Conservation (phyloP, 1,140 invertebrate species). For the Samia ricini region DNA sequence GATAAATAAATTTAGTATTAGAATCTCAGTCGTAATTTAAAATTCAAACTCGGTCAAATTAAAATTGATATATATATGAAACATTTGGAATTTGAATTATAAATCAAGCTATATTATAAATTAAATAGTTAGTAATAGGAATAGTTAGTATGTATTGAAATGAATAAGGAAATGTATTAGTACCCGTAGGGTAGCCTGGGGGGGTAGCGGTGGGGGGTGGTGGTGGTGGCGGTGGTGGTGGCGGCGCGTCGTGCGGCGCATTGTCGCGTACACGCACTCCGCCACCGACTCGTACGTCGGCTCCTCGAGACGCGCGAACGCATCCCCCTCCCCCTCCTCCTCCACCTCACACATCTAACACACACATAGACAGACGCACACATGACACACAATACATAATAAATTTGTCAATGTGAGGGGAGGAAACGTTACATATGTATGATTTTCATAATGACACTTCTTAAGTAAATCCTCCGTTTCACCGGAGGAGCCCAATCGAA, state of each 20-base stretch:
- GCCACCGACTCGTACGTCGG: slow-evolving; percentile 56
- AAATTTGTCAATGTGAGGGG: too few species aligned
- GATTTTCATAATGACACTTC: not conserved
- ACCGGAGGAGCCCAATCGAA: too few species aligned
- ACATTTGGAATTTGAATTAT: too few species aligned
- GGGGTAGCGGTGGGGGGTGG: slow-evolving; percentile 34
- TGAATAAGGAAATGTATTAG: too few species aligned
- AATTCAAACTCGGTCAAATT: too few species aligned
- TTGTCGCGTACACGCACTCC: slow-evolving; percentile 55
- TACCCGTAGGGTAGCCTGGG: slow-evolving; percentile 7
- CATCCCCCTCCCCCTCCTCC: slow-evolving; percentile 15
- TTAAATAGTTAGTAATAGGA: too few species aligned
- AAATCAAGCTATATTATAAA: too few species aligned
- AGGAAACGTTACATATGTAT: not conserved
- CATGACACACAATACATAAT: not conserved
- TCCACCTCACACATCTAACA: not conserved
- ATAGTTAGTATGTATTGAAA: too few species aligned
- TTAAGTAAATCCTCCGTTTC: not conserved
- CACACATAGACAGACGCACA: not conserved
- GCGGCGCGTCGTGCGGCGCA: slow-evolving; percentile 34
- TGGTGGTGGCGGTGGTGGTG: slow-evolving; percentile 21
- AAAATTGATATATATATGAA: too few species aligned
- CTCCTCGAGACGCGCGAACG: slow-evolving; percentile 30
- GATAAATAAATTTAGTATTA: too few species aligned
- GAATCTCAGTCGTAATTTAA: too few species aligned